Percentiles rank a stretch among this genome's conserved stretches.
phyloP scores from a whole-genome alignment of 1,140 invertebrate genomes.

The Drosophila auraria region DNA sequence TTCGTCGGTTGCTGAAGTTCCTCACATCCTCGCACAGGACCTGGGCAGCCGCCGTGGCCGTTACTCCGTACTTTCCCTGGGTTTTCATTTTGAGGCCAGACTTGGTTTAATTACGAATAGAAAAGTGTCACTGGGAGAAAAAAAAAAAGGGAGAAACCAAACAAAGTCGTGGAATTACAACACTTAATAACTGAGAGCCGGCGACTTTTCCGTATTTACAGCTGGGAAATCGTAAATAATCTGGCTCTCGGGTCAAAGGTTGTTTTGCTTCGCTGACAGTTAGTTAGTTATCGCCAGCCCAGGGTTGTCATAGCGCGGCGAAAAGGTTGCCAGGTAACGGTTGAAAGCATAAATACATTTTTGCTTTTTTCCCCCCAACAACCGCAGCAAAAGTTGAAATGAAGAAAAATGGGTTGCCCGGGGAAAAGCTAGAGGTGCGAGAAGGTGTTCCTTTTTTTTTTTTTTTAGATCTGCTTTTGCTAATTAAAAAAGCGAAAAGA shows the following conservation, averaged over 20 bases:
- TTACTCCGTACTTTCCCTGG: conserved; percentile 67
- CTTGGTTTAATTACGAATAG: neutral
- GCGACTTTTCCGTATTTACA: neutral
- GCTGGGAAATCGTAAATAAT: conserved; percentile 9
- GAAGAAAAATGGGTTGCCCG: conserved; percentile 6
- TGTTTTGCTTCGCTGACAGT: neutral
- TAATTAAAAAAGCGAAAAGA: conserved; percentile 28
- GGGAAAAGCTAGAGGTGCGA: neutral
- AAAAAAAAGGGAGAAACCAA: neutral
- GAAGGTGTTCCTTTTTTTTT: neutral
- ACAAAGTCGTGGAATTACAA: neutral
- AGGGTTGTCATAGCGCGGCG: conserved; percentile 14
- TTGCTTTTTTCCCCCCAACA: neutral
- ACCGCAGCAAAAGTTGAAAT: conserved; percentile 12
- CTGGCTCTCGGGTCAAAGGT: neutral
- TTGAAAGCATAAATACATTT: neutral
- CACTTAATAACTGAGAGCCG: neutral
- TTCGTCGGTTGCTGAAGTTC: conserved; percentile 86
- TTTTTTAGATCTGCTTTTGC: neutral
- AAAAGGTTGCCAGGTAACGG: conserved; percentile 26
- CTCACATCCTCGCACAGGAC: conserved; percentile 71
- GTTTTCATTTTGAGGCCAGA: conserved; percentile 52
- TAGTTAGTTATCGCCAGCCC: neutral
- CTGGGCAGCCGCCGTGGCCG: conserved; percentile 53
- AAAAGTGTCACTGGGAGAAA: neutral